Evolutionary conservation across 2,113 vertebrate genomes (phyloP).

Genomic region (Arizona elegans): DNA sequence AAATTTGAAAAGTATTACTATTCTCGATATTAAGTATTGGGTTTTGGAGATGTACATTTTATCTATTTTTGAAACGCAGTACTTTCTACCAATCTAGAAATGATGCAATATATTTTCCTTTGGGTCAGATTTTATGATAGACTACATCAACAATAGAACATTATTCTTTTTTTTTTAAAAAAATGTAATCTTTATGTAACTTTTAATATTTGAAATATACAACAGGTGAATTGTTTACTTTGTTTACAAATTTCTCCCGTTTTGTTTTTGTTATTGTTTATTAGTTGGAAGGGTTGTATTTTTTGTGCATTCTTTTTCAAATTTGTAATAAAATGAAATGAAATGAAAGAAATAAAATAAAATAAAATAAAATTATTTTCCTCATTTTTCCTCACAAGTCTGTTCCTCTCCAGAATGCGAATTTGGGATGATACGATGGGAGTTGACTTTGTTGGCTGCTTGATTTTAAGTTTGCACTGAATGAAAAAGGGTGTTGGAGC

Average conservation of each 20-base stretch:
- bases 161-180: not conserved
- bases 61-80: not conserved
- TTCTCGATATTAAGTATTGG: not conserved
- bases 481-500: not conserved
- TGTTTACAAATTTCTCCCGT: not conserved
- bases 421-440: not conserved
- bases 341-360: not conserved
- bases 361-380: not conserved
- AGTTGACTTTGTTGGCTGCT: not conserved
- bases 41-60: not conserved
- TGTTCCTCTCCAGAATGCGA: not conserved
- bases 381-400: not conserved
- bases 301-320: not conserved
- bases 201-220: not conserved
- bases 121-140: not conserved
- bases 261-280: not conserved
- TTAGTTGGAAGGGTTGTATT: not conserved
- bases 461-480: not conserved
- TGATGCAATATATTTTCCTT: not conserved
- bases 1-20: not conserved
- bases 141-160: not conserved
- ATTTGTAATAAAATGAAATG: not conserved
- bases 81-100: not conserved
- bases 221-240: not conserved
- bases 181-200: not conserved